Percentiles rank a stretch among this genome's conserved stretches.
Evolutionary conservation across 2,113 vertebrate species (phyloP).

Genomic region (Carlito syrichta): DNA sequence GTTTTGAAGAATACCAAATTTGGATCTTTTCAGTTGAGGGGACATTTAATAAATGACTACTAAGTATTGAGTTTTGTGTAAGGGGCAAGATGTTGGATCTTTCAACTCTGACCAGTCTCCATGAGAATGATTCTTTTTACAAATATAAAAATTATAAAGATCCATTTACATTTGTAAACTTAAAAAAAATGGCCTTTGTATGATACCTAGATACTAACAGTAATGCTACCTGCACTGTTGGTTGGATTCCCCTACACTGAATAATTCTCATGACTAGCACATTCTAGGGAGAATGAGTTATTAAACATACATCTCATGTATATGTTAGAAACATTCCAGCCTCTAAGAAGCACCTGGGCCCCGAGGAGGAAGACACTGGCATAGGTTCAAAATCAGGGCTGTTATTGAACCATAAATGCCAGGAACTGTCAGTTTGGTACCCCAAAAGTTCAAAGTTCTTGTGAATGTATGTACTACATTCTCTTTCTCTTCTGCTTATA

Average conservation of each 20-base stretch:
- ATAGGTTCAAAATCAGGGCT: neutral
- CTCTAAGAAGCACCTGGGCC: neutral
- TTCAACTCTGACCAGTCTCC: neutral
- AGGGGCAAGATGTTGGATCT: neutral
- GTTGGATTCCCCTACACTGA: accelerated
- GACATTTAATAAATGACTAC: neutral
- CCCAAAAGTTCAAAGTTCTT: neutral
- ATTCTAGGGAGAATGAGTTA: neutral
- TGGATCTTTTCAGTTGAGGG: neutral
- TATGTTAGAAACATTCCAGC: neutral
- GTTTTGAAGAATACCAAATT: neutral
- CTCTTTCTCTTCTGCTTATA: neutral
- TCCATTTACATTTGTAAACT: neutral
- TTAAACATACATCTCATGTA: accelerated
- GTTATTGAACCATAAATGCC: neutral
- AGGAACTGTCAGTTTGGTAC: neutral
- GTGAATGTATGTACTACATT: neutral
- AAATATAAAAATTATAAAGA: neutral
- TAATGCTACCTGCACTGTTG: accelerated
- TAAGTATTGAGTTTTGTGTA: neutral
- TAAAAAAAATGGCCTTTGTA: neutral
- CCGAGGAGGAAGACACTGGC: neutral
- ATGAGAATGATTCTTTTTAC: neutral
- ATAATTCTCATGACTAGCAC: neutral
- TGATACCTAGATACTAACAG: neutral